Base-by-base conservation (phyloP, 2,113 vertebrate species). In the Amazona guildingii region DNA sequence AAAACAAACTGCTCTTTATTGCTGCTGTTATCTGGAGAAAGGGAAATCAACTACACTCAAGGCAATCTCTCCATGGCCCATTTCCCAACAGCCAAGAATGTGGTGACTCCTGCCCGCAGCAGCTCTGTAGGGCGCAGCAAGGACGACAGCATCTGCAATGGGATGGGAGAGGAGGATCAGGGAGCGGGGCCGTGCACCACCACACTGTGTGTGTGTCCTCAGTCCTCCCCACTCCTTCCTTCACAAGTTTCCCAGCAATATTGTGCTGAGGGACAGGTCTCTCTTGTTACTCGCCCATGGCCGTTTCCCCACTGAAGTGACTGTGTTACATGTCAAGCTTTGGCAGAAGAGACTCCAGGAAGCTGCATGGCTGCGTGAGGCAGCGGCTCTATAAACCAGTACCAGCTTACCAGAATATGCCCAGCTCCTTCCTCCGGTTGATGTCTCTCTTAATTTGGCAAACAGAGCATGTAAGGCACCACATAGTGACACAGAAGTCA, bases 381-480 rank as follows among this genome's bases (percentile, higher is more conserved):
- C 1, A 2, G 49, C 5, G 8, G 43, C 12, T 66, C 81, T 19
- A 31, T 7, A 29, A 55, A 59, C 1, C 19, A 67, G 46, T 1
- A 7, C 6, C 51, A 48, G 28, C 87, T 94, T 92, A 89, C 91
- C 90, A 98, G 96, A 98, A 98, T 17, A 94, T 79, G 23, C 70
- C 94, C 54, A 84, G 64, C 4, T 92, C 46, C 85, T 18, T 96
- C 63, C 98, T 95, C 79, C 61, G 90, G 20, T 97, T 98, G 94
- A 98, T 97, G 68, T 98, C 98, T 95, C 98, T 97, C 96, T 98
- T 98, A 0, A 98, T 83, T 77, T 98, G 98, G 91, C 98, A 98
- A 66, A 98, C 33, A 0, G 98, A 95, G 66, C 98, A 98, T 7
- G 54, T 0, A 0, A 64, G 28, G 67, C 98, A 98, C 1, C 17